A percentile compares a stretch with the other conserved stretches of the same genome.
Evolutionary conservation across 2,888 invertebrate genomes (phyloP).

Genomic region (Calliphora vomitoria): DNA sequence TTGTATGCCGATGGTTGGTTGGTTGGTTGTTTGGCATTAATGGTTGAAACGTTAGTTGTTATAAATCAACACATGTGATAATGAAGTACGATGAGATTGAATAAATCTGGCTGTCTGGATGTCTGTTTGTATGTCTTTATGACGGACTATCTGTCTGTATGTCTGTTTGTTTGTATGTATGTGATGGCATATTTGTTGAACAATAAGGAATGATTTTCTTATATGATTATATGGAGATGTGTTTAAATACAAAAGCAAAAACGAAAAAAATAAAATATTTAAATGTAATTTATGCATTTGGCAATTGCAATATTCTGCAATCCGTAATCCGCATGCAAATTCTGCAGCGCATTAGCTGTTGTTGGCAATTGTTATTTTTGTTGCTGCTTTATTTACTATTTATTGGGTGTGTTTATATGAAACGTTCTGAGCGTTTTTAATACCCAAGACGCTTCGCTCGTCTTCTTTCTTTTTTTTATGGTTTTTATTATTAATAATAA

Average conservation of each 20-base stretch:
- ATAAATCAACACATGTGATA: constrained; percentile 68
- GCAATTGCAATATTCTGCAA: constrained; percentile 70
- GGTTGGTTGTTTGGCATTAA: constrained; percentile 58
- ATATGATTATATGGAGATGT: constrained; percentile 60
- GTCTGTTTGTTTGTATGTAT: not conserved
- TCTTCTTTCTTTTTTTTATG: constrained; percentile 25
- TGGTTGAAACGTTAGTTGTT: constrained; percentile 66
- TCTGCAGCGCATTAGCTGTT: constrained; percentile 62
- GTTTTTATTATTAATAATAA: constrained; percentile 45
- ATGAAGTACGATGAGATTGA: constrained; percentile 44
- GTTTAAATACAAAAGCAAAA: constrained; percentile 1
- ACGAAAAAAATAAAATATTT: constrained; percentile 2
- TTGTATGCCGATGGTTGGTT: constrained; percentile 47
- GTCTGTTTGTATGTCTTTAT: not conserved
- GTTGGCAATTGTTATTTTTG: constrained; percentile 16
- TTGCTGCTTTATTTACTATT: constrained; percentile 48
- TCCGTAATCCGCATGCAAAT: constrained; percentile 72
- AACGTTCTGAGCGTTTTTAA: constrained; percentile 47
- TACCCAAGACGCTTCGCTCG: constrained; percentile 46
- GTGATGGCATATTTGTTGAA: constrained; percentile 50
- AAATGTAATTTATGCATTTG: constrained; percentile 72
- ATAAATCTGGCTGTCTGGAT: constrained; percentile 14
- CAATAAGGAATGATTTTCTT: constrained; percentile 54
- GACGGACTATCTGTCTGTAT: not conserved
- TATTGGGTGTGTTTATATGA: constrained; percentile 62